phyloP scores from a whole-genome alignment of 2,797 vertebrate species.

The Prionace glauca region DNA sequence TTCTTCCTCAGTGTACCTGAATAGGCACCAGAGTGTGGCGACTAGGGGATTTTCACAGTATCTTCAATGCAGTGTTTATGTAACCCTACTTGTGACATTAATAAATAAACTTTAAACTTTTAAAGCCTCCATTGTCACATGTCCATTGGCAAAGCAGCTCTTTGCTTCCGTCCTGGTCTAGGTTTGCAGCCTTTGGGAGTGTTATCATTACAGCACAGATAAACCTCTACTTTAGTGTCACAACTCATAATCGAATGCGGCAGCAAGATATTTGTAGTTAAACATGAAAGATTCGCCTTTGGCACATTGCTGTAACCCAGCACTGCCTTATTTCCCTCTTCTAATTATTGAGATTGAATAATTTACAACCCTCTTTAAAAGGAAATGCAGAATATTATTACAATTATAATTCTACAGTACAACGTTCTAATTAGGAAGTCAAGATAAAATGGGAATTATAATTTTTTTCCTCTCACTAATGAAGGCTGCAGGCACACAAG shows the following conservation, averaged over 20 bases:
- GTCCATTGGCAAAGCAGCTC: background rate
- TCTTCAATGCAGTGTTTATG: too few relatives aligned
- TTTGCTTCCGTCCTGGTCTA: background rate
- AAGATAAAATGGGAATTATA: conserved; percentile 8
- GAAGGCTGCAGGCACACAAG: background rate
- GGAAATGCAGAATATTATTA: background rate
- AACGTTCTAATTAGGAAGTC: background rate
- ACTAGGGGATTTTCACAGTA: too few relatives aligned
- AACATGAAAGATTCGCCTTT: background rate
- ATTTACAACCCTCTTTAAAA: background rate
- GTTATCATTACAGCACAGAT: background rate
- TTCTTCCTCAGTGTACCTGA: too few relatives aligned
- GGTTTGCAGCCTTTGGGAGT: background rate
- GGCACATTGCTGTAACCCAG: background rate
- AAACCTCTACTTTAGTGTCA: background rate
- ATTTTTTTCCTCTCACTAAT: background rate
- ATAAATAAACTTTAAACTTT: too few relatives aligned
- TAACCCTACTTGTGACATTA: too few relatives aligned
- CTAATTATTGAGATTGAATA: conserved; percentile 16
- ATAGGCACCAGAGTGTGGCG: too few relatives aligned
- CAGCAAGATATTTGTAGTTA: background rate
- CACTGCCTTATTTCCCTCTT: background rate
- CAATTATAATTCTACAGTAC: background rate
- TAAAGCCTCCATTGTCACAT: background rate
- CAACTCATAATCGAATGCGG: background rate